Conservation (phyloP, 2,113 vertebrate species). For the Equus przewalskii region DNA sequence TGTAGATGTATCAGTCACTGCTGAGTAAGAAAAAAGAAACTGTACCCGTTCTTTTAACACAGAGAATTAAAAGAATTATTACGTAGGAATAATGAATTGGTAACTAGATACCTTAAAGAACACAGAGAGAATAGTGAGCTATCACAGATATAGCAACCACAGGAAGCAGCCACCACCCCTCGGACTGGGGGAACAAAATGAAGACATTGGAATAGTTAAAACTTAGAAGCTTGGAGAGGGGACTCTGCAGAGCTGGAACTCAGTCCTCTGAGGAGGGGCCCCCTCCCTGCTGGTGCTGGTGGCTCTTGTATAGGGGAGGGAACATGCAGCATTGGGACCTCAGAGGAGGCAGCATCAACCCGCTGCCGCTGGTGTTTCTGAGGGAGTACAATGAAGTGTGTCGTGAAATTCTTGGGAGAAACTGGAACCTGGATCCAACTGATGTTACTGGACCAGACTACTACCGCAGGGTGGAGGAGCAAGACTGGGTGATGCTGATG, state of each 20-base stretch:
- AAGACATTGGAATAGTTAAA: conserved; percentile 1
- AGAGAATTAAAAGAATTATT: conserved; percentile 47
- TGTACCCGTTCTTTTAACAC: background rate
- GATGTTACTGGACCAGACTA: background rate
- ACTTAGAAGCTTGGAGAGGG: background rate
- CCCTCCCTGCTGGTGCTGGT: background rate
- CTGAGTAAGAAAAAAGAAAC: conserved; percentile 22
- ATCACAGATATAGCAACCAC: background rate
- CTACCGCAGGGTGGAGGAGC: background rate
- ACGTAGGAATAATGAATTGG: conserved; percentile 11
- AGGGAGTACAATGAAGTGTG: background rate
- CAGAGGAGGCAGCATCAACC: background rate
- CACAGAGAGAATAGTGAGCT: background rate
- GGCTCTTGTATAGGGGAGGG: background rate
- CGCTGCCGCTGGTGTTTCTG: background rate
- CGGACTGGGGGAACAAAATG: background rate
- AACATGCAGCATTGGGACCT: background rate
- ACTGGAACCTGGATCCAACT: background rate
- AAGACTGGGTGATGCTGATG: background rate
- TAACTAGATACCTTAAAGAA: conserved; percentile 36
- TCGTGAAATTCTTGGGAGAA: background rate
- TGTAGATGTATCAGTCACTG: background rate
- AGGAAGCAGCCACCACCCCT: background rate
- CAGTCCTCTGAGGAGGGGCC: background rate
- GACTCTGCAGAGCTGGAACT: background rate